Evolutionary conservation across 2,888 invertebrate genomes (phyloP).

Genomic region (Tenthredo notha): DNA sequence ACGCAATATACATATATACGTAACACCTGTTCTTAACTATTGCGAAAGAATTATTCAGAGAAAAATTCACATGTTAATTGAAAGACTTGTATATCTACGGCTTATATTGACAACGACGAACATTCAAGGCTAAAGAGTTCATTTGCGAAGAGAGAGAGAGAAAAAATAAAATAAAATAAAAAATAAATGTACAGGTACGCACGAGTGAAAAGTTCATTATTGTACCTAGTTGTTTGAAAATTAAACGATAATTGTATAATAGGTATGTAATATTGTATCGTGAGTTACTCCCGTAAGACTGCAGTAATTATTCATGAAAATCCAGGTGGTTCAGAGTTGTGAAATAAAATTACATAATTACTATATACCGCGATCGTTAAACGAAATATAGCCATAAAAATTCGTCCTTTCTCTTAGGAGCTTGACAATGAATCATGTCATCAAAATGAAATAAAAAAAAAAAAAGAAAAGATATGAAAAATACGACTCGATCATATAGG

Average conservation of each 20-base stretch:
- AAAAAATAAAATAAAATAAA: background rate
- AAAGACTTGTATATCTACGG: background rate
- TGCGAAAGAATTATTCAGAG: background rate
- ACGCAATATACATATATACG: background rate
- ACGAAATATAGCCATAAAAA: conserved; percentile 15
- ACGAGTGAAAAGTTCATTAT: background rate
- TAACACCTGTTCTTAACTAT: conserved; percentile 14
- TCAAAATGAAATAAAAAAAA: background rate
- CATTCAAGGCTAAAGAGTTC: background rate
- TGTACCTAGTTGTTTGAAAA: background rate
- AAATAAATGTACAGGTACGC: background rate
- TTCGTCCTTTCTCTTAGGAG: conserved; percentile 16
- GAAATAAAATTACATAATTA: conserved; percentile 5
- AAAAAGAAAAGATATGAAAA: too few relatives aligned
- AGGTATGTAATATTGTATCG: background rate
- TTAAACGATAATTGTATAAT: background rate
- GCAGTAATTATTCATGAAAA: conserved; percentile 18
- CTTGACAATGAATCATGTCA: conserved; percentile 21
- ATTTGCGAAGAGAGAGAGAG: background rate
- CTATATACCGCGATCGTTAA: background rate
- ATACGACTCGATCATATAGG: conserved; percentile 13
- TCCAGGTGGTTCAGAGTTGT: background rate
- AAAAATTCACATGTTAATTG: conserved; percentile 34
- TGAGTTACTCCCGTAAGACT: background rate
- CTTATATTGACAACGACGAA: background rate